A percentile compares a stretch with the other conserved stretches of the same genome.
Evolutionary conservation across 2,113 vertebrate species (phyloP).

Genomic region (Phrynocephalus versicolor): DNA sequence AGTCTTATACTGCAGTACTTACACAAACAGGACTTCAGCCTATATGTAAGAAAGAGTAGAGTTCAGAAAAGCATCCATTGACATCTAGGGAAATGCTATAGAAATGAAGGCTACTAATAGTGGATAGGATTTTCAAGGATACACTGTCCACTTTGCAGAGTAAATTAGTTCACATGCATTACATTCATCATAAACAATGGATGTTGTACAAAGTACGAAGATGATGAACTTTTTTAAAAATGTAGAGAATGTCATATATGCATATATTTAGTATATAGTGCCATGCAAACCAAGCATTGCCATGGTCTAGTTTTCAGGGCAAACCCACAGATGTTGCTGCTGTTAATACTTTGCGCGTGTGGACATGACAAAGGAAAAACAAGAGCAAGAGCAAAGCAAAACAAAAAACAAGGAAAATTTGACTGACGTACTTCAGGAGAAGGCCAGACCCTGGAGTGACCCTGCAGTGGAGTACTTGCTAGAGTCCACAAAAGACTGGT

Average conservation of each 20-base stretch:
- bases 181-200: conserved; percentile 46
- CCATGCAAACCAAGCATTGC: conserved; percentile 50
- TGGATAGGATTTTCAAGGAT: conserved; percentile 48
- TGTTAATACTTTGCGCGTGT: conserved; percentile 56
- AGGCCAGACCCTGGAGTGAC: conserved; percentile 90
- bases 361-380: conserved; percentile 66
- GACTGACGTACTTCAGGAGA: conserved; percentile 92
- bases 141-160: conserved; percentile 18
- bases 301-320: conserved; percentile 26
- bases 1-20: no score
- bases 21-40: no score
- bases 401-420: conserved; percentile 70
- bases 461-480: conserved; percentile 91
- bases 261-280: conserved; percentile 36
- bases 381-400: conserved; percentile 20
- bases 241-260: conserved; percentile 44
- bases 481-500: conserved; percentile 94
- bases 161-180: conserved; percentile 38
- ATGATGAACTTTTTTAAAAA: conserved; percentile 40
- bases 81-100: not conserved
- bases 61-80: not conserved
- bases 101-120: conserved; percentile 35
- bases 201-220: conserved; percentile 44
- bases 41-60: no score
- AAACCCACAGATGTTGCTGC: conserved; percentile 31